A percentile compares a stretch with the other conserved stretches of the same genome.
phyloP scores from a whole-genome alignment of 2,888 invertebrate genomes.

The Lepetodrilus schrolli region DNA sequence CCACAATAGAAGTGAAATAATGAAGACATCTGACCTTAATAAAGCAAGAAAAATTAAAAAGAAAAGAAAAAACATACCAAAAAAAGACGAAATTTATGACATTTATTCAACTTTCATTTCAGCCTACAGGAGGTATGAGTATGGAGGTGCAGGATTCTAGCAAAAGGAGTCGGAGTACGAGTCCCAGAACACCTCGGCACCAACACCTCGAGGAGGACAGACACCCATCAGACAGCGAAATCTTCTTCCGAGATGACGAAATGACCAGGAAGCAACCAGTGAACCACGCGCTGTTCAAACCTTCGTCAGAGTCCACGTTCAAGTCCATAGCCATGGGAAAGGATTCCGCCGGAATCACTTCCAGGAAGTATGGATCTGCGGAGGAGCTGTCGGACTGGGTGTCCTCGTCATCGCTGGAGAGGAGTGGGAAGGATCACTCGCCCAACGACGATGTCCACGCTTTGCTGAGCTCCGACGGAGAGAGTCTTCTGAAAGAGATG shows the following conservation, averaged over 20 bases:
- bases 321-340: not conserved
- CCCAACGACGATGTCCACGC: slow-evolving; percentile 10
- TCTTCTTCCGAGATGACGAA: not conserved
- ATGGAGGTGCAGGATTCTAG: not conserved
- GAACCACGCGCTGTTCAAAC: not conserved
- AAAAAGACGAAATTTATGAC: too few relatives aligned
- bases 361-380: slow-evolving; percentile 21
- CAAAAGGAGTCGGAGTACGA: not conserved
- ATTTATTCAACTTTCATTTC: too few relatives aligned
- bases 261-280: not conserved
- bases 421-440: not conserved
- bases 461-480: slow-evolving; percentile 36
- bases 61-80: too few relatives aligned
- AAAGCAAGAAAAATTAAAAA: too few relatives aligned
- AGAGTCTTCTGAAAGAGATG: slow-evolving; percentile 51
- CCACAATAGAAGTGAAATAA: too few relatives aligned
- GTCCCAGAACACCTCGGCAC: not conserved
- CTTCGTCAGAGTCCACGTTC: not conserved
- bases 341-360: not conserved
- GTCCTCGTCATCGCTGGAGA: slow-evolving; percentile 43
- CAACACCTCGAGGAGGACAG: not conserved
- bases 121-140: slow-evolving; percentile 20
- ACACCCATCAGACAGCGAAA: slow-evolving; percentile 14
- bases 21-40: too few relatives aligned
- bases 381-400: slow-evolving; percentile 47